A percentile compares a stretch with the other conserved stretches of the same genome.
phyloP scores from a whole-genome alignment of 64 coral and sea anemone genomes.

The Montipora sp. region DNA sequence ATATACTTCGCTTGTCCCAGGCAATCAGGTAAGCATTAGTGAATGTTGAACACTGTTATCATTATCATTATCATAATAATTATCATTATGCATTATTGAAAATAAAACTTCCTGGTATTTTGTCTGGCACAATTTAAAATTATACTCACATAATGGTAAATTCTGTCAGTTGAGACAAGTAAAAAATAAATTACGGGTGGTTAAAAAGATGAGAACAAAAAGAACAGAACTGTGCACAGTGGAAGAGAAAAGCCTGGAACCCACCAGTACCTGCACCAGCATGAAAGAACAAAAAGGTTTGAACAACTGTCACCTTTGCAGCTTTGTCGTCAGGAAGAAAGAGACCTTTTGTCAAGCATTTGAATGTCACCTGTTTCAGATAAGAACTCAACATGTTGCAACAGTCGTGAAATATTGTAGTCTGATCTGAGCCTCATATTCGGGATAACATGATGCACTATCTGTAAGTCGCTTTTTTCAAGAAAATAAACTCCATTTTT shows the following conservation, averaged over 20 bases:
- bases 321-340: slow-evolving; percentile 60
- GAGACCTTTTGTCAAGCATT: slow-evolving; percentile 63
- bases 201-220: not conserved
- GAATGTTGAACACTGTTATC: no score
- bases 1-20: no score
- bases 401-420: not conserved
- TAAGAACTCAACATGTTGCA: slow-evolving; percentile 42
- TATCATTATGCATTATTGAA: no score
- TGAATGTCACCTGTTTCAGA: slow-evolving; percentile 61
- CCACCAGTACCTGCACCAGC: not conserved
- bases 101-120: no score
- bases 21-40: no score
- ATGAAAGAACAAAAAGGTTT: slow-evolving; percentile 21
- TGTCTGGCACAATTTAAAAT: not conserved
- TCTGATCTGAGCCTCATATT: no score
- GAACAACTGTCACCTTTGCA: slow-evolving; percentile 44
- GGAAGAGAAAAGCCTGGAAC: not conserved
- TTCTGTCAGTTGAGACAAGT: not conserved
- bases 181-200: not conserved
- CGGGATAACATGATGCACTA: no score
- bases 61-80: no score
- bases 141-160: not conserved
- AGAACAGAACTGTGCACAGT: not conserved
- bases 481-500: no score
- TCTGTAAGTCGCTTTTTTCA: no score